A percentile compares a stretch with the other conserved stretches of the same genome.
These are phyloP conservation scores for Calypte anna DNA, from an alignment of 2,113 vertebrate genomes.

Conservation along the genomic window DNA sequence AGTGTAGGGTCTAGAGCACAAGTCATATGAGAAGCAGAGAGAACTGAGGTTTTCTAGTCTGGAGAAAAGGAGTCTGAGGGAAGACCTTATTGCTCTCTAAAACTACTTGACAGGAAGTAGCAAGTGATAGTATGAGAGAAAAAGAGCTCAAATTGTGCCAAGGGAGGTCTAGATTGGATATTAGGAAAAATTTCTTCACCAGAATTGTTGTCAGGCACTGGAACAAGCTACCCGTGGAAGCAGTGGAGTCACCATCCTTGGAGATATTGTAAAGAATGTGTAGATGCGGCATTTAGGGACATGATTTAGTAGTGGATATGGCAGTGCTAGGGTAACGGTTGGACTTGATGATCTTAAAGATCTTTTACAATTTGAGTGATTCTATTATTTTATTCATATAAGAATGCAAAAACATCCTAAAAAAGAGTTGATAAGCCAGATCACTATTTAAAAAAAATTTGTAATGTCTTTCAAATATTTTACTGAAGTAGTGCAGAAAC, in stretches of 20 bases:
- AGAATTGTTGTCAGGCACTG: background rate
- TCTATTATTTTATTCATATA: background rate
- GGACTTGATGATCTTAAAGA: background rate
- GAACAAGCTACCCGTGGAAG: background rate
- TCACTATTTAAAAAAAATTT: background rate
- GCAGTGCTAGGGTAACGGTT: background rate
- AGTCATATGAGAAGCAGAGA: background rate
- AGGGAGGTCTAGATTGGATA: background rate
- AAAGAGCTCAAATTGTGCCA: fast-evolving
- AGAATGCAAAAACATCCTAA: background rate
- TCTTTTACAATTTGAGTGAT: background rate
- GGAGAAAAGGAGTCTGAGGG: background rate
- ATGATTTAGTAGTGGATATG: background rate
- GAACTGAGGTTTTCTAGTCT: fast-evolving
- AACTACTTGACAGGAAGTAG: background rate
- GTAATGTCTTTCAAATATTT: background rate
- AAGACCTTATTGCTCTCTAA: fast-evolving
- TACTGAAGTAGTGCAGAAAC: background rate
- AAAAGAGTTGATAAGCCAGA: background rate
- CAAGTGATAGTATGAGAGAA: fast-evolving
- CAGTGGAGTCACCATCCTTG: background rate
- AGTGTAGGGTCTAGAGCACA: background rate
- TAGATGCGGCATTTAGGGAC: background rate
- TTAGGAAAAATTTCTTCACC: background rate
- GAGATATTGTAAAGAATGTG: background rate